Base-by-base conservation (phyloP, 1,140 invertebrate species). In the Drosophila guanche region DNA sequence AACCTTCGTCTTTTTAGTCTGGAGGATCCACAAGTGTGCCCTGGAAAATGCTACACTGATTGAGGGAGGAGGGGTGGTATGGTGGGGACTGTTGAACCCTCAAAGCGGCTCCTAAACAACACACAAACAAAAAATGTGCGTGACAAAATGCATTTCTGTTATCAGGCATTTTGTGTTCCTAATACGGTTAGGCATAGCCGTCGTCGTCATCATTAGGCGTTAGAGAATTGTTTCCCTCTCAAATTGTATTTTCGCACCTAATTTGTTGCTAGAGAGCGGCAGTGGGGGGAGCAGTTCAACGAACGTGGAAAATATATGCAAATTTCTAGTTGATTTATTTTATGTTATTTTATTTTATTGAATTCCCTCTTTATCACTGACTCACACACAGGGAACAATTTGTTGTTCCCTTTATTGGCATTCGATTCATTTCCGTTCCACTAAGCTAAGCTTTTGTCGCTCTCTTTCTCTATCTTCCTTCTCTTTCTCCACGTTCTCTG, bases 71-170 rank as follows among this genome's bases (percentile, higher is more conserved):
- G 25, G 20, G 72, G 14, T 42, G 33, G 57, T 20, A 16, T 16
- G 20, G 12, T 47, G 12, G 20, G 4, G 8, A 8, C 22, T 37
- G 61, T 43, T 67, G 62, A 67, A 54, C 61, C 22, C 22, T 45
- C 23, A 45, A 73, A 73, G 57, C 43, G 40, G 51, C 47, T 61
- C 37, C 46, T 51, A 59, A 70, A 59, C 45, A 7, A 22, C 3
- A 40, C 8, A 52, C 27, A 52, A 7, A 52, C 14, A 62, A 50
- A 63, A 51, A 67, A 78, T 69, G 72, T 86, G 83, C 77, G 77
- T 85, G 83, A 81, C 77, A 70, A 77, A 81, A 77, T 85, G 83
- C 77, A 81, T 46, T 85, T 73, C 53, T 62, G 40, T 77, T 77
- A 68, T 77, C 79, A 68, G 37, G 67, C 61, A 40, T 75, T 79